Evolutionary conservation across 1,140 invertebrate species (phyloP).

Genomic region (Laupala kohalensis): DNA sequence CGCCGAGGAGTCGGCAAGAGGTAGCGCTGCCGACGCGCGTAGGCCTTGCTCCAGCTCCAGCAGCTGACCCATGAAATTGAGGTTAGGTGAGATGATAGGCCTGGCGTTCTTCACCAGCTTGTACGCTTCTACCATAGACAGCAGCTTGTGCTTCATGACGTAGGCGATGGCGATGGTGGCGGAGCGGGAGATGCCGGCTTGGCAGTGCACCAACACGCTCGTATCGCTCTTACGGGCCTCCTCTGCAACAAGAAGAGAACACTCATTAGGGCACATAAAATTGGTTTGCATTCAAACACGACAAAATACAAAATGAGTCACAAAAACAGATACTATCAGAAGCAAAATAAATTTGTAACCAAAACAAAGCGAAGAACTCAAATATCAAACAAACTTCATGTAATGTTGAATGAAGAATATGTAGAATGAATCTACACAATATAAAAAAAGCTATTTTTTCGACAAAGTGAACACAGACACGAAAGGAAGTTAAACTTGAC

Average conservation of each 20-base stretch:
- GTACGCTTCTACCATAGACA: conserved; percentile 83
- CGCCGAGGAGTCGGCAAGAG: conserved; percentile 21
- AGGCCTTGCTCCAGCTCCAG: conserved; percentile 70
- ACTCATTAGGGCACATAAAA: too few relatives aligned
- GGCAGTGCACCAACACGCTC: conserved; percentile 85
- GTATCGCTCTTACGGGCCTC: conserved; percentile 62
- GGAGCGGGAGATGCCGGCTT: conserved; percentile 86
- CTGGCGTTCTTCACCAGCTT: conserved; percentile 72
- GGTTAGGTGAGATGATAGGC: conserved; percentile 87
- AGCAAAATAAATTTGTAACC: too few relatives aligned
- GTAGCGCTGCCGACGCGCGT: conserved; percentile 19
- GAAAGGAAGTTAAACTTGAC: too few relatives aligned
- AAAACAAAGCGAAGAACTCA: too few relatives aligned
- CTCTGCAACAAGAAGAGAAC: conserved; percentile 49
- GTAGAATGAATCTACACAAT: too few relatives aligned
- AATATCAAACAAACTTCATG: too few relatives aligned
- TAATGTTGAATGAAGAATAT: too few relatives aligned
- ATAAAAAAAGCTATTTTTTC: too few relatives aligned
- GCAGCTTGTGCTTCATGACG: conserved; percentile 75
- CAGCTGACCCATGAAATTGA: conserved; percentile 94
- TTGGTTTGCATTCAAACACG: too few relatives aligned
- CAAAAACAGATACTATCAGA: too few relatives aligned
- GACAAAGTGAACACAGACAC: too few relatives aligned
- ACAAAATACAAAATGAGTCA: too few relatives aligned
- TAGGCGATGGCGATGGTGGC: conserved; percentile 91